phyloP scores from a whole-genome alignment of 2,888 invertebrate species.

The Idaea dimidiata region DNA sequence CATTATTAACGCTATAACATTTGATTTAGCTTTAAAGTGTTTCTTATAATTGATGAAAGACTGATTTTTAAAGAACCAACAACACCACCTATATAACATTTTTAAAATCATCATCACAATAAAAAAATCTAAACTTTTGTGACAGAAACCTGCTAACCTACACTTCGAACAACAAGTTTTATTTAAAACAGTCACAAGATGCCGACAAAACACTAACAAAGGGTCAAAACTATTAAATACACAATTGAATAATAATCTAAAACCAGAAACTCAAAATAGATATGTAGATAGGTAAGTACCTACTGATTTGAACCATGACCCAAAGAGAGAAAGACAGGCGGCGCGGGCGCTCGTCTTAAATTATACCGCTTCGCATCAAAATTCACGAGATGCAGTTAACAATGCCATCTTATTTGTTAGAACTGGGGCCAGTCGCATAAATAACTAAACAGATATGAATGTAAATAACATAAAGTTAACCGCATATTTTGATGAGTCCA shows the following conservation, averaged over 20 bases:
- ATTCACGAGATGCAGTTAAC: neutral
- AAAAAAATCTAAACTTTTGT: neutral
- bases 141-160: neutral
- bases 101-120: neutral
- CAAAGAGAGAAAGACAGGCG: neutral
- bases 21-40: no score
- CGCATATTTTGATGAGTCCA: neutral
- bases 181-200: neutral
- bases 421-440: neutral
- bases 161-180: neutral
- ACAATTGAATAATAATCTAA: neutral
- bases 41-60: no score
- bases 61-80: no score
- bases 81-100: neutral
- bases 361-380: neutral
- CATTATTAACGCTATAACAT: no score
- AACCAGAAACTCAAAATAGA: neutral
- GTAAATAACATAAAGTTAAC: neutral
- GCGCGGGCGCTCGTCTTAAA: neutral
- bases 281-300: no score
- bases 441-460: neutral
- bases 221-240: neutral
- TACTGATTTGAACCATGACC: neutral
- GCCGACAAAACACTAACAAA: neutral
- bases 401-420: neutral